These are phyloP conservation scores for Chloroceryle aenea DNA, from an alignment of 2,113 vertebrate species.

Conservation along the genomic window DNA sequence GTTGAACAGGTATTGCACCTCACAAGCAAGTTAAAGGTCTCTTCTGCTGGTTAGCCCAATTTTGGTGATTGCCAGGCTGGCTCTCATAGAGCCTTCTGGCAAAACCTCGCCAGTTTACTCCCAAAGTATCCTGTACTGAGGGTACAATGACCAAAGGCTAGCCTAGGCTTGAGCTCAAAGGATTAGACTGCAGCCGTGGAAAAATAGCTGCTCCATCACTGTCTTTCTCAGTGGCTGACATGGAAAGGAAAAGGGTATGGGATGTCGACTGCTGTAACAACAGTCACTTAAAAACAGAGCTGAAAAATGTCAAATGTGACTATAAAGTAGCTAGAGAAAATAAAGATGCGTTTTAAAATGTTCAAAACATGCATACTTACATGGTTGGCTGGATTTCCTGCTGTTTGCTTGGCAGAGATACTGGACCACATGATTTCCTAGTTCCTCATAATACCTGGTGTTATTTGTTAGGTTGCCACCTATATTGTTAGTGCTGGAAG, in stretches of 20 bases:
- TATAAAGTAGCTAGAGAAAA: neutral
- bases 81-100: neutral
- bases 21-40: neutral
- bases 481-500: neutral
- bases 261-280: neutral
- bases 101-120: neutral
- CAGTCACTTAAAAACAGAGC: neutral
- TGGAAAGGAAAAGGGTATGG: fast-evolving
- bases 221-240: neutral
- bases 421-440: neutral
- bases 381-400: neutral
- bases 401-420: neutral
- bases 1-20: neutral
- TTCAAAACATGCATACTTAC: neutral
- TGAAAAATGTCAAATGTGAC: neutral
- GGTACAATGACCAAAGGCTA: neutral
- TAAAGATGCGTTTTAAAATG: neutral
- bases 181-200: neutral
- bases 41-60: neutral
- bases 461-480: neutral
- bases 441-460: neutral
- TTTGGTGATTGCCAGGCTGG: neutral
- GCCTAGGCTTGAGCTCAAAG: neutral
- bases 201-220: neutral
- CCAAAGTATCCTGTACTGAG: neutral